A percentile compares a stretch with the other conserved stretches of the same genome.
phyloP scores from a whole-genome alignment of 92 coral and sea anemone species.

The Micromussa lordhowensis region DNA sequence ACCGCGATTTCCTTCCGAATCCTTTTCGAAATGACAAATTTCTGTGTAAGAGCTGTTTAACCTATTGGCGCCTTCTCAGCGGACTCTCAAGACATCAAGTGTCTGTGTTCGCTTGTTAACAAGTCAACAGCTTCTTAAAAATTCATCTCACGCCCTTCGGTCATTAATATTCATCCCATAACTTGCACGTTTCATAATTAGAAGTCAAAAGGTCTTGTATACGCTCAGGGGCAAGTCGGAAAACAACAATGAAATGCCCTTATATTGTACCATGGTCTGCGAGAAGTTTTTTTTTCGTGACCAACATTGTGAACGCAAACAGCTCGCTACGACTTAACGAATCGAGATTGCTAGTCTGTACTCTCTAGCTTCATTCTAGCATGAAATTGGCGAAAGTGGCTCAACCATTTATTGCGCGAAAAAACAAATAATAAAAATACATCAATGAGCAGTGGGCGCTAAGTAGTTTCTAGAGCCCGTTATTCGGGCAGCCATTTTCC shows the following conservation, averaged over 20 bases:
- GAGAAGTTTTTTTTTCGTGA: background rate
- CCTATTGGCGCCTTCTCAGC: constrained; percentile 11
- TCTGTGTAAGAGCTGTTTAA: constrained; percentile 17
- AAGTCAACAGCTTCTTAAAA: constrained; percentile 48
- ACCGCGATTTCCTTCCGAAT: constrained; percentile 24
- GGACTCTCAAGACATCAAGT: constrained; percentile 4
- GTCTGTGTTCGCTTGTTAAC: constrained; percentile 32
- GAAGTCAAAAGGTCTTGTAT: constrained; percentile 51
- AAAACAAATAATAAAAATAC: constrained; percentile 39
- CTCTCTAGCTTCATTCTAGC: constrained; percentile 16
- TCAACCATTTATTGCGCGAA: constrained; percentile 6
- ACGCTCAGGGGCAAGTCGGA: constrained; percentile 28
- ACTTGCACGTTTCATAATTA: constrained; percentile 24
- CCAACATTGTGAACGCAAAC: constrained; percentile 6
- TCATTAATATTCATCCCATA: constrained; percentile 23
- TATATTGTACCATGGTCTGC: constrained; percentile 8
- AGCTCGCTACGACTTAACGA: background rate
- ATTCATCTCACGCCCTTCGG: constrained; percentile 45
- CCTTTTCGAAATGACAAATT: background rate
- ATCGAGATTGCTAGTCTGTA: background rate
- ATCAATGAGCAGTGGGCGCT: constrained; percentile 5
- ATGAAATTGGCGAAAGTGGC: constrained; percentile 30
- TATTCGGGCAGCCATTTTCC: constrained; percentile 10
- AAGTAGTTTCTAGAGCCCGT: constrained; percentile 15
- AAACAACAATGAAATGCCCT: background rate